Evolutionary conservation across 2,113 vertebrate species (phyloP), one percentile per base, ranked within the genome.

Genomic region (Rutilus rutilus): DNA sequence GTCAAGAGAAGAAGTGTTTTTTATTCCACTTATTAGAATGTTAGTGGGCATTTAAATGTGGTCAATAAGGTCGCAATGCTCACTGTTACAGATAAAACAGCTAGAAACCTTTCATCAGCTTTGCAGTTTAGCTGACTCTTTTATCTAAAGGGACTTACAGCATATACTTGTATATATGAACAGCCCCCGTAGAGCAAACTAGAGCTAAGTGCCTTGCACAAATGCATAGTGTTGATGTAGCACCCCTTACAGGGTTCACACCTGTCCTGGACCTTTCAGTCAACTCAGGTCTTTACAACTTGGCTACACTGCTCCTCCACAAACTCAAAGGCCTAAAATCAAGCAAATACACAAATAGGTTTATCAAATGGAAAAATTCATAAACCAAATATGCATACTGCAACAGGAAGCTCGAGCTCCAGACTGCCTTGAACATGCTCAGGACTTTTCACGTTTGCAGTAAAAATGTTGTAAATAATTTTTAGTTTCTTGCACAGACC

Each of bases 201-300:
- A 39, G 33, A 69, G 21, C 15, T 36, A 33, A 69, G 33, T 69
- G 17, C 15, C 33, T 30, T 76, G 73, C 14, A 27, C 14, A 27
- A 78, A 77, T 33, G 6, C 15, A 67, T 19, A 69, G 67, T 33
- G 75, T 30, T 78, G 50, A 77, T 54, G 17, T 11, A 77, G 50
- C 5, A 5, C 17, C 17, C 75, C 17, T 76, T 9, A 50, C n/a
- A 76, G 45, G n/a, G 74, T 76, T 76, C 65, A 36, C 33, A 69
- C 33, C 65, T 69, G 65, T 30, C 33, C 65, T 69, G 65, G 65
- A 71, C 33, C 67, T 71, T 39, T 71, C 67, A 9, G 65, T 19
- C 12, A 36, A 67, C 8, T 39, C 19, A 76, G 7, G 47, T 17
- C 14, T 76, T 50, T 47, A 50, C n/a, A 8, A 15, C 1, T 15